Evolutionary conservation across 2,888 invertebrate species (phyloP), one percentile per base, ranked within the genome.

Genomic region (Trachelus iudaicus): DNA sequence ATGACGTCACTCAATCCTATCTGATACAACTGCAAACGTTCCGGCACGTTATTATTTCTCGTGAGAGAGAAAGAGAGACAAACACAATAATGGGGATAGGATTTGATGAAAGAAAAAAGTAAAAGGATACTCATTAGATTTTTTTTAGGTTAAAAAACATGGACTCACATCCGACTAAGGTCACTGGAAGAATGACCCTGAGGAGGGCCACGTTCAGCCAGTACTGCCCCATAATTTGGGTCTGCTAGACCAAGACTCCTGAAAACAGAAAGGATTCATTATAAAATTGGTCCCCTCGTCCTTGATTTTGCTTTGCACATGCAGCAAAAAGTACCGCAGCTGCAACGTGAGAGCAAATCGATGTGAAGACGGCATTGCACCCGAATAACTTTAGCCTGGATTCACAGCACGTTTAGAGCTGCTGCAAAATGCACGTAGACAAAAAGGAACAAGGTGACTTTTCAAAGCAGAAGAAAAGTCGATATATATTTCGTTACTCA

Each of bases 121-220:
- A 0, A 40, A 40, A 40, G 40, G 40, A 40, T 56, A 23, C 2
- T 56, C 23, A 56, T 56, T 56, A 23, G 0, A 56, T 15, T 40
- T 56, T 40, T 9, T 56, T 56, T 23, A 56, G 0, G 6, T 56
- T 23, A 56, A 15, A 56, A 56, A 15, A 23, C n/a, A 23, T 15
- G 35, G 11, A 92, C 94, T 94, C 89, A 94, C 94, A 93, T 89
- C 92, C 92, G 83, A 92, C 88, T 74, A 94, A 91, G 80, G 93
- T 89, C 79, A 92, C 86, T 78, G 94, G 94, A 83, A 93, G 91
- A 77, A 93, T 88, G 82, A 94, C 89, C 89, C 93, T 91, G 86
- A 93, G 89, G 71, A 93, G 90, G 84, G 92, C 89, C 76, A 92
- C 89, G 84, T 92, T 92, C 76, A 93, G 84, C 89, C 92, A 90